Conservation (phyloP, 2,888 invertebrate species). For the Leuctra nigra region DNA sequence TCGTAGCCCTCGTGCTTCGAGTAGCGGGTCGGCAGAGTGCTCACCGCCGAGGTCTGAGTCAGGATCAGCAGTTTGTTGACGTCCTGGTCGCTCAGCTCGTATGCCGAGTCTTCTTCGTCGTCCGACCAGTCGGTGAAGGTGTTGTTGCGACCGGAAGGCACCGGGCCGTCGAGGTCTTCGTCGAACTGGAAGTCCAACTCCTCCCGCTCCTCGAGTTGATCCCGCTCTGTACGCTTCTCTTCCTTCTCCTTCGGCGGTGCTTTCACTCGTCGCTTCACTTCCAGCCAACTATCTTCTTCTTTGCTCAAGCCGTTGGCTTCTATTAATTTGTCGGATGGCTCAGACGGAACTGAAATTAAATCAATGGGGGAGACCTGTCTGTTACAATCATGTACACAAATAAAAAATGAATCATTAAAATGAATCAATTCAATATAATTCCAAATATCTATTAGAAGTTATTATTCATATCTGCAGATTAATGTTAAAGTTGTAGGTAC, state of each 20-base stretch:
- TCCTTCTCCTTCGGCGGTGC: conserved; percentile 31
- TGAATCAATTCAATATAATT: no score
- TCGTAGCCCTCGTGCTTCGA: conserved; percentile 87
- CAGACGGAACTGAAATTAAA: neutral
- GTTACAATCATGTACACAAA: no score
- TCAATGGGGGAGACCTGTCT: no score
- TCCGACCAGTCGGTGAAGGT: conserved; percentile 69
- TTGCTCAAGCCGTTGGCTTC: neutral
- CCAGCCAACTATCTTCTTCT: conserved; percentile 50
- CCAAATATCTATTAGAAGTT: no score
- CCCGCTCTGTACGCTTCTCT: conserved; percentile 30
- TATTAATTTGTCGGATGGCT: neutral
- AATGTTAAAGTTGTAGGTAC: no score
- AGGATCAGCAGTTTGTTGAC: conserved; percentile 92
- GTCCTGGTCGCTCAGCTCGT: conserved; percentile 87
- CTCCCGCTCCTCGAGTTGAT: conserved; percentile 50
- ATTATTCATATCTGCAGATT: no score
- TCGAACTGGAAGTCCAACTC: conserved; percentile 96
- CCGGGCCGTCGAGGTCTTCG: conserved; percentile 76
- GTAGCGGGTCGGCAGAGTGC: conserved; percentile 42
- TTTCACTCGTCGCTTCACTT: conserved; percentile 46
- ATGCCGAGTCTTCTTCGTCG: conserved; percentile 67
- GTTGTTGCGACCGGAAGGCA: conserved; percentile 74
- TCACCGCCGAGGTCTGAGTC: conserved; percentile 58
- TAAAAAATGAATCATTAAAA: no score